These are phyloP conservation scores for Poecilia gillii DNA, from an alignment of 2,797 vertebrate genomes.

Conservation along the genomic window DNA sequence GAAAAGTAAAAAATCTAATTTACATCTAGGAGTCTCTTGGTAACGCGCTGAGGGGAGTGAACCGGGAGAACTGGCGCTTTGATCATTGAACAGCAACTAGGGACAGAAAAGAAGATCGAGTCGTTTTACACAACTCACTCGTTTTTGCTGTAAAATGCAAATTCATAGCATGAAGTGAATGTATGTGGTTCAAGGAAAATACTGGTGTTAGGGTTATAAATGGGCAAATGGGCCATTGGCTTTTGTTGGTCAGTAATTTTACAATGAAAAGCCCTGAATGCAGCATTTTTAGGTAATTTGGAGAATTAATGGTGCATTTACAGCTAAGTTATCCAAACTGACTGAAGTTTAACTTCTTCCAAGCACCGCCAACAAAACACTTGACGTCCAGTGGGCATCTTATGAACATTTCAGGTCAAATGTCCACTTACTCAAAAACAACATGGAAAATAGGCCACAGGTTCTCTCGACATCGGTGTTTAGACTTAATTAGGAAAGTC, in stretches of 20 bases:
- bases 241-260: not conserved
- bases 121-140: not conserved
- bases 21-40: slow-evolving; percentile 11
- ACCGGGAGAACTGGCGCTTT: not conserved
- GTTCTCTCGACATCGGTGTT: too few species aligned
- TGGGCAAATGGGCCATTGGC: not conserved
- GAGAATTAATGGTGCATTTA: not conserved
- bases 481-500: not conserved
- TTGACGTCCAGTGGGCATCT: not conserved
- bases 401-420: not conserved
- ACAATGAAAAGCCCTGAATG: not conserved
- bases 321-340: not conserved
- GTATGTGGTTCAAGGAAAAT: not conserved
- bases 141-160: not conserved
- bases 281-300: not conserved
- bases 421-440: not conserved
- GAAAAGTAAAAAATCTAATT: slow-evolving; percentile 21
- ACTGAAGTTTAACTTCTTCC: not conserved
- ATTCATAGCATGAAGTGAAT: not conserved
- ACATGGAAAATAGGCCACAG: not conserved
- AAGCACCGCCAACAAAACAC: not conserved
- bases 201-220: not conserved
- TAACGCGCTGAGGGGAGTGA: slow-evolving; percentile 3
- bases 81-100: not conserved
- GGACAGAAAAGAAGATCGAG: not conserved